Percentiles rank a stretch among this genome's conserved stretches.
These are phyloP conservation scores for Acromyrmex charruanus DNA, from an alignment of 1,140 invertebrate species.

Conservation along the genomic window DNA sequence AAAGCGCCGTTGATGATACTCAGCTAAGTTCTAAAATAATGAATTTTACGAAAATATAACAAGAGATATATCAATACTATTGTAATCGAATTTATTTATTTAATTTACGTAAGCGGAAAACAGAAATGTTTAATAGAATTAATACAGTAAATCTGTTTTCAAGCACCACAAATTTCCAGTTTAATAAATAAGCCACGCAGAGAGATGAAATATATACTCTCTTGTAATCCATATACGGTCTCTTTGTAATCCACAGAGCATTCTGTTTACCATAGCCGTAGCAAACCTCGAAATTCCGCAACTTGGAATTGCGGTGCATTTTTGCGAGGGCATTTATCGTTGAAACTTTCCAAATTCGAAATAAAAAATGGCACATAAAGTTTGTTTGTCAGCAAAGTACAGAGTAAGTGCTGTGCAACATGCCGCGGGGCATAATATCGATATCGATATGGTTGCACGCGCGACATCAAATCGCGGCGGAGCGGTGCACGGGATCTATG, in stretches of 20 bases:
- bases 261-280: background rate
- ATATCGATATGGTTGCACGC: constrained; percentile 29
- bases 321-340: constrained; percentile 25
- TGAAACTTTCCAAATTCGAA: constrained; percentile 28
- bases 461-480: constrained; percentile 11
- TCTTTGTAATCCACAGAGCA: background rate
- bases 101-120: background rate
- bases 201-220: background rate
- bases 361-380: constrained; percentile 22
- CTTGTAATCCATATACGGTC: background rate
- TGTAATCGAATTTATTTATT: background rate
- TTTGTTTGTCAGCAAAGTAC: constrained; percentile 21
- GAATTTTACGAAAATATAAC: background rate
- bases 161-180: background rate
- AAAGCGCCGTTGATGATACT: background rate
- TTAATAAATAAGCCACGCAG: background rate
- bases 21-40: constrained; percentile 9
- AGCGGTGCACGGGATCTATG: background rate
- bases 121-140: constrained; percentile 5
- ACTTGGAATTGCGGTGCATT: constrained; percentile 11
- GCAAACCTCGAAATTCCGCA: background rate
- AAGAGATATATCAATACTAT: background rate
- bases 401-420: background rate
- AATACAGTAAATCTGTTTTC: background rate
- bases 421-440: constrained; percentile 44